phyloP scores from a whole-genome alignment of 2,888 invertebrate species.

The Dioctria rufipes region DNA sequence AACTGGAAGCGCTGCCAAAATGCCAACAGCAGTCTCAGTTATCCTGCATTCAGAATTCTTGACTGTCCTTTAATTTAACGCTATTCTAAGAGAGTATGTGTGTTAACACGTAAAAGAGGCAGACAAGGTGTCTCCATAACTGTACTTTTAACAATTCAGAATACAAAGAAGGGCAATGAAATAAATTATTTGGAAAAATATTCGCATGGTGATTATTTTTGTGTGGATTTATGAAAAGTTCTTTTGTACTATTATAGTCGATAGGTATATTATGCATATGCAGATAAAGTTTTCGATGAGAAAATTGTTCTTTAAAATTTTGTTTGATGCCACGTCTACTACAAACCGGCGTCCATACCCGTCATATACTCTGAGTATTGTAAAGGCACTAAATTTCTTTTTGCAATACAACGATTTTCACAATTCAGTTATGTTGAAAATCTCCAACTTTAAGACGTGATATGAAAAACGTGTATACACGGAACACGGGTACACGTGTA shows the following conservation, averaged over 20 bases:
- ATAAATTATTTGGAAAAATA: conserved; percentile 39
- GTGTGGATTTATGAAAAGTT: conserved; percentile 15
- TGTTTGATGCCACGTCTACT: too few relatives aligned
- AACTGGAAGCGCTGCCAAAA: conserved; percentile 33
- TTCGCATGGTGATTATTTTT: conserved; percentile 19
- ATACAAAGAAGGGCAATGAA: conserved; percentile 31
- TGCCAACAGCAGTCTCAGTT: conserved; percentile 23
- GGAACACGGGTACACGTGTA: too few relatives aligned
- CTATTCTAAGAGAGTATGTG: conserved; percentile 6
- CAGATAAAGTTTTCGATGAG: too few relatives aligned
- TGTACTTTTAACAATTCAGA: conserved; percentile 12
- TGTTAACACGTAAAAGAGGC: conserved; percentile 25
- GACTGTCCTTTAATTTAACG: conserved; percentile 5
- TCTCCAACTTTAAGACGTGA: too few relatives aligned
- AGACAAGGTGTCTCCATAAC: conserved; percentile 48
- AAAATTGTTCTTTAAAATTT: too few relatives aligned
- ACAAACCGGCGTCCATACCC: too few relatives aligned
- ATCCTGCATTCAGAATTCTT: conserved; percentile 10
- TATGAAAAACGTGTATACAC: too few relatives aligned
- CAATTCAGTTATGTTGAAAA: too few relatives aligned
- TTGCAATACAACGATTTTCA: too few relatives aligned
- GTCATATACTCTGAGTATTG: too few relatives aligned
- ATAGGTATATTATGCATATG: too few relatives aligned
- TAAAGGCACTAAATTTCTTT: too few relatives aligned
- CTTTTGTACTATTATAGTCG: neutral